phyloP scores from a whole-genome alignment of 2,888 invertebrate genomes.

The Leptinotarsa peninsularis region DNA sequence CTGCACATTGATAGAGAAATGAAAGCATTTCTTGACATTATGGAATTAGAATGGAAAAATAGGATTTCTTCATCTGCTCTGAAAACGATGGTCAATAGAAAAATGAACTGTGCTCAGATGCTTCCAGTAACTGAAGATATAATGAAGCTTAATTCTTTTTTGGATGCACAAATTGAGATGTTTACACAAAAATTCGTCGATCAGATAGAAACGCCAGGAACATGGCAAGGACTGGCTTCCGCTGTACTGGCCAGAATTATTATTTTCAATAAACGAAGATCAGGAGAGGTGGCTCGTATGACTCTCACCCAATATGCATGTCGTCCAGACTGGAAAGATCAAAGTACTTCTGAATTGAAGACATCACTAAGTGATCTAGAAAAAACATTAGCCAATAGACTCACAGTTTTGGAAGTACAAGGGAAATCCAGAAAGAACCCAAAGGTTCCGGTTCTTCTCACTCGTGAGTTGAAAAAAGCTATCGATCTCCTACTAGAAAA shows the following conservation, averaged over 20 bases:
- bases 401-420: neutral
- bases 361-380: conserved; percentile 26
- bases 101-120: conserved; percentile 23
- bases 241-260: conserved; percentile 22
- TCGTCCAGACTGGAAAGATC: conserved; percentile 21
- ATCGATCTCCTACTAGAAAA: conserved; percentile 8
- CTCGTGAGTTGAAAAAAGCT: neutral
- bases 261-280: conserved; percentile 33
- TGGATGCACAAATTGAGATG: conserved; percentile 11
- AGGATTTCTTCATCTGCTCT: conserved; percentile 25
- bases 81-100: conserved; percentile 21
- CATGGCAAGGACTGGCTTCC: conserved; percentile 17
- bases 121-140: conserved; percentile 25
- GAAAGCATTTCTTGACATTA: conserved; percentile 15
- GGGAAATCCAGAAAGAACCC: conserved; percentile 5
- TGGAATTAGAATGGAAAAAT: conserved; percentile 27
- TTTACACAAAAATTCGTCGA: neutral
- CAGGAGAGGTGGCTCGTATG: conserved; percentile 28
- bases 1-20: conserved; percentile 1
- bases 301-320: conserved; percentile 25
- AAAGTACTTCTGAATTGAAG: conserved; percentile 19
- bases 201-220: neutral
- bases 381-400: conserved; percentile 22
- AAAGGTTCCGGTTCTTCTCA: conserved; percentile 16
- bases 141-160: conserved; percentile 11